Evolutionary conservation across 1,140 invertebrate species (phyloP).

Genomic region (Teleopsis dalmanni): DNA sequence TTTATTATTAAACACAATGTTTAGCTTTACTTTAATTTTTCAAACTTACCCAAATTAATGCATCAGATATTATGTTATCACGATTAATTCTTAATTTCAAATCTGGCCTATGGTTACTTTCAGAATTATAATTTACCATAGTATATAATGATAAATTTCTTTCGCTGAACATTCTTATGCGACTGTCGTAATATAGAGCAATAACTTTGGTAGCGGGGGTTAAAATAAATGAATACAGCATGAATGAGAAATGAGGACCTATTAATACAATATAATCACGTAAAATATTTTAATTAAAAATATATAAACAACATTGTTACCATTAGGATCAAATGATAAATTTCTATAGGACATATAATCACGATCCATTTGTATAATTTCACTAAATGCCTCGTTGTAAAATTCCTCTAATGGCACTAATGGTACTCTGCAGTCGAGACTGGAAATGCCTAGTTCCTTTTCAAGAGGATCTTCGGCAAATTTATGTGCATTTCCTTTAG

Average conservation of each 20-base stretch:
- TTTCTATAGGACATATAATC: conserved; percentile 85
- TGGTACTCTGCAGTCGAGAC: conserved; percentile 74
- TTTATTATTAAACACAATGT: neutral
- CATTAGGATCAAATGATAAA: conserved; percentile 29
- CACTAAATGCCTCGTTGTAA: conserved; percentile 88
- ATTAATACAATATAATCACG: conserved; percentile 17
- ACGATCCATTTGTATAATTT: conserved; percentile 85
- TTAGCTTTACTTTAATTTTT: conserved; percentile 7
- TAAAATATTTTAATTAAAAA: conserved; percentile 3
- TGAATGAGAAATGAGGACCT: conserved; percentile 79
- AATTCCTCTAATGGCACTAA: conserved; percentile 81
- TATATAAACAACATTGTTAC: conserved; percentile 10
- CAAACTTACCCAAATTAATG: conserved; percentile 62
- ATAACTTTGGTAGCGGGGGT: conserved; percentile 88
- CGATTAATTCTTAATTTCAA: conserved; percentile 73
- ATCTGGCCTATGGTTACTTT: conserved; percentile 62
- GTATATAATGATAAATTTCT: conserved; percentile 68
- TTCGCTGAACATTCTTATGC: conserved; percentile 91
- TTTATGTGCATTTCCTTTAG: conserved; percentile 42
- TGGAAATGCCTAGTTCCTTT: conserved; percentile 59
- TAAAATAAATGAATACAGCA: conserved; percentile 84
- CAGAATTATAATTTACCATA: conserved; percentile 46
- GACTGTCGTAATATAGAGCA: conserved; percentile 86
- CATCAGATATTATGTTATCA: conserved; percentile 85
- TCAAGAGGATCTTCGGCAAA: conserved; percentile 52